Conservation (phyloP, 2,888 invertebrate species). For the Phyllotreta cruciferae region DNA sequence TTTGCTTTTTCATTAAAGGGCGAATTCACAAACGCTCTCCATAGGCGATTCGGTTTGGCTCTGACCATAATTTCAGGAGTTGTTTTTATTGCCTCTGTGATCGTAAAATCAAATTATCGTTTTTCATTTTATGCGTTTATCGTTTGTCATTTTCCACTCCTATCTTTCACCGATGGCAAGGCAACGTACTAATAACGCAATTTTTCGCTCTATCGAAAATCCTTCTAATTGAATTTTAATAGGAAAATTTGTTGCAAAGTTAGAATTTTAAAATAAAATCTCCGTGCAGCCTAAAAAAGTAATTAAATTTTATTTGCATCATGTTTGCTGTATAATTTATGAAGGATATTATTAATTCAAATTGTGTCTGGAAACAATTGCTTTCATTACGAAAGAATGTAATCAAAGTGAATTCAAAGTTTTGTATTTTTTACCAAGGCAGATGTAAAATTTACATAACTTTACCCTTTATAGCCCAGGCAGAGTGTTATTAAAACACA, state of each 20-base stretch:
- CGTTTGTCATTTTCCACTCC: constrained; percentile 15
- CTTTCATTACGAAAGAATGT: constrained; percentile 40
- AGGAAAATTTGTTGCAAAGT: constrained; percentile 1
- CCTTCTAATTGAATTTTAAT: background rate
- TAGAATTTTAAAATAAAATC: constrained; percentile 17
- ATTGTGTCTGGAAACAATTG: constrained; percentile 41
- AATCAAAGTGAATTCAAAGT: constrained; percentile 42
- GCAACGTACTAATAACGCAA: background rate
- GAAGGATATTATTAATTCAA: constrained; percentile 16
- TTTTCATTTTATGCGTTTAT: constrained; percentile 22
- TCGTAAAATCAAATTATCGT: constrained; percentile 22
- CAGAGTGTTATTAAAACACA: constrained; percentile 45
- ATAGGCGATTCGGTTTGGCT: background rate
- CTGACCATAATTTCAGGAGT: constrained; percentile 15
- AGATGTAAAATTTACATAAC: constrained; percentile 46
- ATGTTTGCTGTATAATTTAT: constrained; percentile 20
- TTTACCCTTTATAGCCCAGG: constrained; percentile 42
- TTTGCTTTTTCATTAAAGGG: constrained; percentile 19
- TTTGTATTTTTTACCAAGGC: constrained; percentile 35
- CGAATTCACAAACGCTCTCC: constrained; percentile 9
- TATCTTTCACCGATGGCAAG: constrained; percentile 5
- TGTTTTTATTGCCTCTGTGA: constrained; percentile 16
- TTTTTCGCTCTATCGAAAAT: background rate
- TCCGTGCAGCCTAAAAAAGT: constrained; percentile 24
- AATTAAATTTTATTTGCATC: constrained; percentile 29